Conservation (phyloP, 1,140 invertebrate species). For the Calephelis nemesis region DNA sequence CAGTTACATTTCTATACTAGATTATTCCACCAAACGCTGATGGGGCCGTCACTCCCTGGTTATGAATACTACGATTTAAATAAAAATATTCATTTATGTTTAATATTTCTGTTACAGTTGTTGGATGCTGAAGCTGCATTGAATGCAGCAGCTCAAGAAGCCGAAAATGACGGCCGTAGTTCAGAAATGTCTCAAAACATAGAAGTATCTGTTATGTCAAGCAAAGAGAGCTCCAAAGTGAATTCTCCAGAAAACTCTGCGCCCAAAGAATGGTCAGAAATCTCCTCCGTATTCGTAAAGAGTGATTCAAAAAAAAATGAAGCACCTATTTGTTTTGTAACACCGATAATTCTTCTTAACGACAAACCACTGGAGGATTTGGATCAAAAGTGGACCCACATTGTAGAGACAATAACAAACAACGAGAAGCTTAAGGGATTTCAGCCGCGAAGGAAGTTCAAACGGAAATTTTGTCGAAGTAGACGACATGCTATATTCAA, state of each 20-base stretch:
- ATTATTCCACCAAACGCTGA: too few relatives aligned
- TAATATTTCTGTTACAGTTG: constrained; percentile 41
- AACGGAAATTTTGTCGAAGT: constrained; percentile 61
- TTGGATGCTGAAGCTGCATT: constrained; percentile 55
- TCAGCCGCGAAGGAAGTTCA: constrained; percentile 50
- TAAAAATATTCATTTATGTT: not conserved
- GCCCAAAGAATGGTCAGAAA: constrained; percentile 41
- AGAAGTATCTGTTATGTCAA: constrained; percentile 48
- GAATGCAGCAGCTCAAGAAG: constrained; percentile 38
- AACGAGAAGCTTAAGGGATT: constrained; percentile 61
- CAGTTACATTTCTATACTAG: too few relatives aligned
- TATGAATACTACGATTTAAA: too few relatives aligned
- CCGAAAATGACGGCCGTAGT: constrained; percentile 39
- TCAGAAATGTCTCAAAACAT: constrained; percentile 48
- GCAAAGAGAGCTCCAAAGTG: constrained; percentile 44
- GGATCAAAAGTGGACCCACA: constrained; percentile 59
- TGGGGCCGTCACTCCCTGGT: too few relatives aligned
- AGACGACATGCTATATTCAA: constrained; percentile 56
- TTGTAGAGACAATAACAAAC: constrained; percentile 49
- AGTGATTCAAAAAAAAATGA: constrained; percentile 40
- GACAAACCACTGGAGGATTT: constrained; percentile 61
- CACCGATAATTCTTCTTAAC: constrained; percentile 67
- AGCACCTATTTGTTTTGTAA: constrained; percentile 41
- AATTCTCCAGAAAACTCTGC: constrained; percentile 42
- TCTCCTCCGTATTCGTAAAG: constrained; percentile 41